Conservation (phyloP, 2,113 vertebrate genomes). For the Odontophorus gujanensis region DNA sequence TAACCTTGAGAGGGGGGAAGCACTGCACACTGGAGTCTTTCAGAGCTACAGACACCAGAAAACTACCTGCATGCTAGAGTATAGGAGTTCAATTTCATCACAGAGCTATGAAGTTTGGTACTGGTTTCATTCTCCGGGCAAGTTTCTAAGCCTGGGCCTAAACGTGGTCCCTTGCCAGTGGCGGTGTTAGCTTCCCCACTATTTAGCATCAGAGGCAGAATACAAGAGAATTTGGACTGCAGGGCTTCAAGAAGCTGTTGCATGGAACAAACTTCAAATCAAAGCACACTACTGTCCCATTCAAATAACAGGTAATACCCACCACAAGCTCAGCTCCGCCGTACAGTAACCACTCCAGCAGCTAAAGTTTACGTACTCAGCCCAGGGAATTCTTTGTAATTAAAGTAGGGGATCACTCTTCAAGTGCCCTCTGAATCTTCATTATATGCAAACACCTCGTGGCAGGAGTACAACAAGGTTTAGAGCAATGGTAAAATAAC, state of each 20-base stretch:
- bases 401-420: neutral
- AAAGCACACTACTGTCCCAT: neutral
- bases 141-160: neutral
- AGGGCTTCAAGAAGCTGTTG: neutral
- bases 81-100: neutral
- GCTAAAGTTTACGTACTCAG: neutral
- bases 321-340: neutral
- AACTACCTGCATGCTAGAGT: fast-evolving
- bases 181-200: neutral
- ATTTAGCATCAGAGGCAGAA: neutral
- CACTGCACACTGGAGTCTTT: neutral
- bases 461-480: neutral
- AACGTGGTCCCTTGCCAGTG: fast-evolving
- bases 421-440: neutral
- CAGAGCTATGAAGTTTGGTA: neutral
- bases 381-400: neutral
- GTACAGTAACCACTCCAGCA: neutral
- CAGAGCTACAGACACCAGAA: neutral
- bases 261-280: neutral
- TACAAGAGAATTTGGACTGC: neutral
- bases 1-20: neutral
- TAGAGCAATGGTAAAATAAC: neutral
- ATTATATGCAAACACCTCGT: neutral
- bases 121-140: neutral
- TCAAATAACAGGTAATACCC: neutral